Percentiles rank a stretch among this genome's conserved stretches.
Conservation (phyloP, 23 tunicate species). For the Ascidia mentula region DNA sequence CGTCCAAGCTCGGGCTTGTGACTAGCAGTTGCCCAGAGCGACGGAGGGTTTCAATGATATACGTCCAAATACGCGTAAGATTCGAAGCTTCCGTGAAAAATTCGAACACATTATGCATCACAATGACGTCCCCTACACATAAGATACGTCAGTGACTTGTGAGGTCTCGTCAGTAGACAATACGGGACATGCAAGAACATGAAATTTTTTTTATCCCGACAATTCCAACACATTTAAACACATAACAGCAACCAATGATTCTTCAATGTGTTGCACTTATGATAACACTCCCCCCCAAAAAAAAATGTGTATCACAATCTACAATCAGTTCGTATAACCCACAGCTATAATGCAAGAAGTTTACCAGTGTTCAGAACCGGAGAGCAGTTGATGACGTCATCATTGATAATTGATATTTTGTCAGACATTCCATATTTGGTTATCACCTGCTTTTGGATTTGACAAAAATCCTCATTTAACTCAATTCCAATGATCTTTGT, state of each 20-base stretch:
- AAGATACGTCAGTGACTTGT: no score
- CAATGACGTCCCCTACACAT: conserved; percentile 25
- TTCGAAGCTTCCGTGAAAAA: conserved; percentile 27
- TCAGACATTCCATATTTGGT: conserved; percentile 36
- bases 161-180: no score
- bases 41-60: conserved; percentile 10
- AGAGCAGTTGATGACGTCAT: conserved; percentile 35
- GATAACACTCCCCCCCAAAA: no score
- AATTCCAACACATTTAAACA: no score
- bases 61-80: conserved; percentile 15
- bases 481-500: conserved; percentile 50
- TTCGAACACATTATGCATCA: conserved; percentile 50
- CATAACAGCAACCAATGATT: no score
- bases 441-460: conserved; percentile 29
- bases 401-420: conserved; percentile 24
- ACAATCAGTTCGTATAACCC: no score
- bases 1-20: conserved; percentile 36
- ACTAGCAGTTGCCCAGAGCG: conserved; percentile 21
- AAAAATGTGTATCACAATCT: no score
- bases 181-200: no score
- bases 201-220: no score
- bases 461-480: conserved; percentile 41
- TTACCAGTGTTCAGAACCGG: conserved; percentile 28
- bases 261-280: no score
- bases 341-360: no score